Conservation (phyloP, 2,797 vertebrate genomes). For the Coluber constrictor region DNA sequence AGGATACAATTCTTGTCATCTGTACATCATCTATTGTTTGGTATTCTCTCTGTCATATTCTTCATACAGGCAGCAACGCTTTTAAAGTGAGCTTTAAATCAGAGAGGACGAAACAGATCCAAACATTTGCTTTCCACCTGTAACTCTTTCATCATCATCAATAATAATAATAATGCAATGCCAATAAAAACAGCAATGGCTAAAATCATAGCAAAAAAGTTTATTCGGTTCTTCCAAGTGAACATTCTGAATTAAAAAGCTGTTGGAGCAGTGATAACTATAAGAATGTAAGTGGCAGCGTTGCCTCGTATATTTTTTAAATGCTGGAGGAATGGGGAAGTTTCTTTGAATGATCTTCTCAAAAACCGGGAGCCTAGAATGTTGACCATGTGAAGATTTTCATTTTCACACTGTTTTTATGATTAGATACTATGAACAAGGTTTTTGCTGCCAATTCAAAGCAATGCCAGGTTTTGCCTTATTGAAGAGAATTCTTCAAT, state of each 20-base stretch:
- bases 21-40: constrained; percentile 30
- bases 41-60: neutral
- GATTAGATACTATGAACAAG: neutral
- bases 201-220: constrained; percentile 16
- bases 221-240: neutral
- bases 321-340: neutral
- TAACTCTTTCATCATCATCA: neutral
- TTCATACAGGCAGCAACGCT: neutral
- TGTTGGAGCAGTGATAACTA: neutral
- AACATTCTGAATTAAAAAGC: neutral
- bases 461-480: neutral
- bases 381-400: neutral
- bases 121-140: neutral
- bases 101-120: neutral
- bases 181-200: neutral
- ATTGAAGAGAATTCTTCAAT: neutral
- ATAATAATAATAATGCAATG: neutral
- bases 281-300: rapidly evolving
- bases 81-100: neutral
- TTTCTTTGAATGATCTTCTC: neutral
- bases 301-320: neutral
- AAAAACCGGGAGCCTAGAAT: neutral
- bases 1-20: neutral
- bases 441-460: neutral
- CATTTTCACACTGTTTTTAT: neutral